Evolutionary conservation across 2,888 invertebrate genomes (phyloP), one percentile per base, ranked within the genome.

Genomic region (Polydrusus cervinus): DNA sequence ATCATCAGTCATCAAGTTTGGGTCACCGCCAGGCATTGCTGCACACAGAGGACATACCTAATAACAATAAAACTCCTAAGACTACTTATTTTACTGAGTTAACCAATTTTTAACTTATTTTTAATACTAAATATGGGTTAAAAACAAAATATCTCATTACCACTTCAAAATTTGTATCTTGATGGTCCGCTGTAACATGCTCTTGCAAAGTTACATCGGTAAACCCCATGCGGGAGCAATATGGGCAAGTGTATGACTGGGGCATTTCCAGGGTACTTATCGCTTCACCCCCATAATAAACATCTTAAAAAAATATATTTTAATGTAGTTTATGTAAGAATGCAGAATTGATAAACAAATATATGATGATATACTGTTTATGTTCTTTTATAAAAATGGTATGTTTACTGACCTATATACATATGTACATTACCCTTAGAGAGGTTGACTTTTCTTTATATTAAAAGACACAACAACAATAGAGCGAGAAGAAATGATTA

Each of bases 41-140:
- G 98, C 98, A 89, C 99, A 99, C 68, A 99, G 93, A 79, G 99
- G 99, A 88, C 99, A 99, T 73, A 98, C 97, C 92, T 98, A 89
- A 84, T 89, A 49, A 74, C 18, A 69, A 47, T 11, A 14, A n/a
- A 67, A 20, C 2, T 45, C 16, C 55, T 70, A 83, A 81, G 79
- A 74, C 76, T 62, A 75, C 62, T 40, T 25, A 43, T 49, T 45
- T 6, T 13, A 43, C 13, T 6, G 0, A 43, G 43, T 6, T 13
- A 13, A 43, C 16, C 3, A 16, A 45, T 18, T 40, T 11, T 53
- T 64, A 11, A 20, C 1, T 9, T 40, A 72, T 34, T 10, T 34
- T 34, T 3, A 34, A 7, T 34, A 34, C 55, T 55, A 16, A 1
- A 43, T 5, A 47, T 20, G 1, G 34, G 30, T 55, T 40, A 60